Evolutionary conservation across 2,797 vertebrate genomes (phyloP).

Genomic region (Lemur catta): DNA sequence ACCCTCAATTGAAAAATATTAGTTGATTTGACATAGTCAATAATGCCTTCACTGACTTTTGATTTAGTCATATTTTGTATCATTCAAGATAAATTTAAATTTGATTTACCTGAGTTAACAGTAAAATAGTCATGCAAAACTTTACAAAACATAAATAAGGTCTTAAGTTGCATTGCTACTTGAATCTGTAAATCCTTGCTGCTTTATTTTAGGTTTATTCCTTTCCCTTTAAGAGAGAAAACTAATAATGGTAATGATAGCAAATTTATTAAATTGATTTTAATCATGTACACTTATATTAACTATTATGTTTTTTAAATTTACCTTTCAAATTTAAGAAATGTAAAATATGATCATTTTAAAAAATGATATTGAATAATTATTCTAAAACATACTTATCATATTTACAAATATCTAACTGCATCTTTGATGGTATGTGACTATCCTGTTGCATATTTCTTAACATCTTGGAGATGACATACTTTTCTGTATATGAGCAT

Average conservation of each 20-base stretch:
- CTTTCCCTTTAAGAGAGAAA: background rate
- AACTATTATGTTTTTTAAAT: background rate
- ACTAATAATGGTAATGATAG: background rate
- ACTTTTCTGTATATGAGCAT: background rate
- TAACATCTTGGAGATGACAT: background rate
- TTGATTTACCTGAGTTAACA: background rate
- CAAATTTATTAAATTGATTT: background rate
- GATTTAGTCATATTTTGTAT: background rate
- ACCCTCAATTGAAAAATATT: background rate
- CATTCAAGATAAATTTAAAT: slow-evolving; percentile 15
- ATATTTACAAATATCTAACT: background rate
- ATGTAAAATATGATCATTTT: background rate
- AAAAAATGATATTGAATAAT: background rate
- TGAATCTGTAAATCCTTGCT: background rate
- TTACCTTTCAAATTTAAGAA: background rate
- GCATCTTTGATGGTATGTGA: background rate
- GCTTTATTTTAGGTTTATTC: background rate
- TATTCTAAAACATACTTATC: background rate
- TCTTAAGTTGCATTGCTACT: background rate
- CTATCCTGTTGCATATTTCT: background rate
- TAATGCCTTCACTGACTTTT: background rate
- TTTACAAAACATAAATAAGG: background rate
- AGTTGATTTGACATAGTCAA: background rate
- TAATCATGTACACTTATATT: background rate
- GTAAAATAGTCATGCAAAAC: background rate